A percentile compares a stretch with the other conserved stretches of the same genome.
Evolutionary conservation across 2,888 invertebrate genomes (phyloP).

Genomic region (Tolmerus cingulatus): DNA sequence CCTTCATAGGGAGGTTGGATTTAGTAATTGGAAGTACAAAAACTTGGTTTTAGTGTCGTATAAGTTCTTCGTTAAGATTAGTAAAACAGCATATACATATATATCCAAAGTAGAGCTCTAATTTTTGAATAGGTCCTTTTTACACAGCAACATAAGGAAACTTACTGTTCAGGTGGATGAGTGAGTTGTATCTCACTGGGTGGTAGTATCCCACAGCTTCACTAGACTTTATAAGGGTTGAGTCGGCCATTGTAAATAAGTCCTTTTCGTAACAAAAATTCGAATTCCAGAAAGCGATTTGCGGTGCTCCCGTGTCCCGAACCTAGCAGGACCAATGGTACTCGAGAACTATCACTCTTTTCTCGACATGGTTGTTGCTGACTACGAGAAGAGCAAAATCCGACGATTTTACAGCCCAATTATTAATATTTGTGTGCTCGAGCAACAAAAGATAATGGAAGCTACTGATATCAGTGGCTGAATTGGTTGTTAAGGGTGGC

Average conservation of each 20-base stretch:
- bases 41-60: background rate
- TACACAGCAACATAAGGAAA: background rate
- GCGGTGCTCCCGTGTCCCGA: background rate
- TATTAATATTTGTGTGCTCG: background rate
- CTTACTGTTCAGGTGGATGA: constrained; percentile 44
- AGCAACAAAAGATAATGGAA: background rate
- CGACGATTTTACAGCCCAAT: background rate
- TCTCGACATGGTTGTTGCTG: background rate
- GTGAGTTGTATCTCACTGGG: constrained; percentile 32
- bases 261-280: background rate
- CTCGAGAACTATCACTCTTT: background rate
- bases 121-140: background rate
- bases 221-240: constrained; percentile 16
- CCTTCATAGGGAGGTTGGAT: background rate
- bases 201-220: constrained; percentile 47
- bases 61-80: background rate
- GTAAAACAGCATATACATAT: background rate
- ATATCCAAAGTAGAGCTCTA: background rate
- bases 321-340: background rate
- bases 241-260: constrained; percentile 1
- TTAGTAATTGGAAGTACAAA: background rate
- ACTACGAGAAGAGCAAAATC: background rate
- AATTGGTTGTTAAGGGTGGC: constrained; percentile 3
- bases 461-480: constrained; percentile 19
- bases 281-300: background rate